phyloP scores from a whole-genome alignment of 92 coral and sea anemone species.

The Montipora capitata region DNA sequence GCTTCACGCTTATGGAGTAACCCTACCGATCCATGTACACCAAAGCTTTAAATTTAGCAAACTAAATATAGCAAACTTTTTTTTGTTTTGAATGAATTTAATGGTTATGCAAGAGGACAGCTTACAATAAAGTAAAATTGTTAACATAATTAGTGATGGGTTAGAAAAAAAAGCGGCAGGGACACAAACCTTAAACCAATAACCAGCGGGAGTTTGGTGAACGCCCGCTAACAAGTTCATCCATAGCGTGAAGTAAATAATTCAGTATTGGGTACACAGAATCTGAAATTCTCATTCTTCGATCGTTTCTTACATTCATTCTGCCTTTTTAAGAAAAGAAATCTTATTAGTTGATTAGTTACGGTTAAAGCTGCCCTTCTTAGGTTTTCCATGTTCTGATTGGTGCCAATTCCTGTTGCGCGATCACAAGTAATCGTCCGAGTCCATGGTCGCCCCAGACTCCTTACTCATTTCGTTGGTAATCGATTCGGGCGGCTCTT shows the following conservation, averaged over 20 bases:
- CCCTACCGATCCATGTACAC: too few species aligned
- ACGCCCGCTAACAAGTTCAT: not conserved
- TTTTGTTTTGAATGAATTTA: slow-evolving; percentile 11
- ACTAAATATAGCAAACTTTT: too few species aligned
- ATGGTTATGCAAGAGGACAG: slow-evolving; percentile 39
- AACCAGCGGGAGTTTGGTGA: too few species aligned
- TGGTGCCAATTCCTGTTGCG: not conserved
- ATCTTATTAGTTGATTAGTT: slow-evolving; percentile 26
- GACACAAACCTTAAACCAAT: not conserved
- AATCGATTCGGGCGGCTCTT: slow-evolving; percentile 25
- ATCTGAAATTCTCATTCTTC: not conserved
- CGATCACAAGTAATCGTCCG: slow-evolving; percentile 30
- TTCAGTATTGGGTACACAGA: not conserved
- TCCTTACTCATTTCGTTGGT: slow-evolving; percentile 35
- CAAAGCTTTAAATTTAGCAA: too few species aligned
- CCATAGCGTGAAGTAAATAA: not conserved
- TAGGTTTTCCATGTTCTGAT: slow-evolving; percentile 14
- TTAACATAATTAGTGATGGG: slow-evolving; percentile 10
- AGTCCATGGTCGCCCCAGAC: slow-evolving; percentile 39
- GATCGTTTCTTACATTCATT: not conserved
- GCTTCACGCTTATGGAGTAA: too few species aligned
- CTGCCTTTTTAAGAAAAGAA: not conserved
- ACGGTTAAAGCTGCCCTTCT: slow-evolving; percentile 19
- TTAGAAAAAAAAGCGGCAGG: slow-evolving; percentile 10
- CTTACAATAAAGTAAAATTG: slow-evolving; percentile 17